Percentiles rank a stretch among this genome's conserved stretches.
phyloP scores from a whole-genome alignment of 2,113 vertebrate species.

The Lutjanus erythropterus region DNA sequence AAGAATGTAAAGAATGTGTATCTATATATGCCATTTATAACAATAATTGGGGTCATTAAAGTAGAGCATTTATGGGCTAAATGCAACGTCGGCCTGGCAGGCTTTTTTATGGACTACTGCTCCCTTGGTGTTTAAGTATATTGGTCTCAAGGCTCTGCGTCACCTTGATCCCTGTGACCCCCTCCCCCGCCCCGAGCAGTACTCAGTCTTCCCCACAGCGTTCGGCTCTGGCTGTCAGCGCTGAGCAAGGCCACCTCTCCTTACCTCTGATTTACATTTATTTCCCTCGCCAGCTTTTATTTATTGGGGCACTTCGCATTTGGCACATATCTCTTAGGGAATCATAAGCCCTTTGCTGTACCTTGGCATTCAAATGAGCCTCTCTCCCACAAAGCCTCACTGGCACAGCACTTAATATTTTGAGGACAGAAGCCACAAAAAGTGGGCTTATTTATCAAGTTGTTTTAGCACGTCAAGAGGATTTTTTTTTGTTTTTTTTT shows the following conservation, averaged over 20 bases:
- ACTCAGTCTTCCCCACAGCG: constrained; percentile 75
- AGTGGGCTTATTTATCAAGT: constrained; percentile 65
- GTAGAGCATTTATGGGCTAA: constrained; percentile 75
- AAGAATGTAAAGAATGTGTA: constrained; percentile 58
- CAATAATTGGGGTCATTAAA: constrained; percentile 78
- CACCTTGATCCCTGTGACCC: constrained; percentile 84
- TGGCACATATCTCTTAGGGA: constrained; percentile 83
- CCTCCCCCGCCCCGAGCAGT: constrained; percentile 65
- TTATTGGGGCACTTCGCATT: constrained; percentile 86
- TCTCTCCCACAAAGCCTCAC: constrained; percentile 68
- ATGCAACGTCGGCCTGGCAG: constrained; percentile 66
- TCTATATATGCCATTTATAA: constrained; percentile 72
- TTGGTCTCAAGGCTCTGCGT: constrained; percentile 79
- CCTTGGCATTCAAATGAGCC: constrained; percentile 81
- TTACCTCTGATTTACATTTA: constrained; percentile 86
- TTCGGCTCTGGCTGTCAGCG: constrained; percentile 71
- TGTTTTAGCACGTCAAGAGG: constrained; percentile 46
- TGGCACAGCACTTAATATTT: constrained; percentile 70
- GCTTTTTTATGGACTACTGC: constrained; percentile 81
- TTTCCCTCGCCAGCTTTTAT: constrained; percentile 83
- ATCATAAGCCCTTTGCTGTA: constrained; percentile 78
- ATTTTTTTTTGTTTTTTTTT: constrained; percentile 36
- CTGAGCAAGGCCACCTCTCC: constrained; percentile 75
- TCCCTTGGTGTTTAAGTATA: constrained; percentile 81
- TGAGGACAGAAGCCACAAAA: constrained; percentile 61